phyloP scores from a whole-genome alignment of 2,797 vertebrate genomes.

The Aythya fuligula region DNA sequence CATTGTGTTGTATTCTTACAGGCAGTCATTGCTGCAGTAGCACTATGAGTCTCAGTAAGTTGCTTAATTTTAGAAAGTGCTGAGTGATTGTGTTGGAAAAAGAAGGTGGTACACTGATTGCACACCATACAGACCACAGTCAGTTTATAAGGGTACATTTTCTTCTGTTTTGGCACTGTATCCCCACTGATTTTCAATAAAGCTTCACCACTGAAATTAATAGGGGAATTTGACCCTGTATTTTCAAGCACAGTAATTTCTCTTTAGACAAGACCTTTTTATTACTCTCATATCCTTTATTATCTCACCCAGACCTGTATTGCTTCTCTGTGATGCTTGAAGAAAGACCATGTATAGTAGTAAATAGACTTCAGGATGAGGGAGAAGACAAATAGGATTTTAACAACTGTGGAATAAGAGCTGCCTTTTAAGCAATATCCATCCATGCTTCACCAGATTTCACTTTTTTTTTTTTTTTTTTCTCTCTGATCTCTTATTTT shows the following conservation, averaged over 20 bases:
- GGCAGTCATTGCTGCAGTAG: neutral
- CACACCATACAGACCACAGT: rapidly evolving
- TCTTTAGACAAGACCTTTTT: conserved; percentile 7
- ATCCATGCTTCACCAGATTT: neutral
- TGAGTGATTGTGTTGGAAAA: neutral
- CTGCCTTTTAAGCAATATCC: conserved; percentile 20
- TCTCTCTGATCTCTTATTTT: neutral
- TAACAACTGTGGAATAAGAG: neutral
- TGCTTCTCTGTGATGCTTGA: neutral
- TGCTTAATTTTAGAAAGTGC: neutral
- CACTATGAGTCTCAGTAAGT: neutral
- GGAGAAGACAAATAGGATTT: conserved; percentile 13
- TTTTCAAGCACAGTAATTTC: neutral
- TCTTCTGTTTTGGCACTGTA: neutral
- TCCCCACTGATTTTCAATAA: neutral
- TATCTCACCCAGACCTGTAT: neutral
- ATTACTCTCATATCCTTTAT: neutral
- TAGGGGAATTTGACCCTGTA: neutral
- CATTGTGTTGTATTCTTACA: neutral
- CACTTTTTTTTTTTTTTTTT: conserved; percentile 28
- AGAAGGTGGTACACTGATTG: neutral
- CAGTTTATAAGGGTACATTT: neutral
- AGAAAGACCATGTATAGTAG: neutral
- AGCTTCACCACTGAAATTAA: neutral
- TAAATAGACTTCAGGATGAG: neutral